Percentiles rank a stretch among this genome's conserved stretches.
Evolutionary conservation across 2,888 invertebrate species (phyloP).

Genomic region (Athalia circularis): DNA sequence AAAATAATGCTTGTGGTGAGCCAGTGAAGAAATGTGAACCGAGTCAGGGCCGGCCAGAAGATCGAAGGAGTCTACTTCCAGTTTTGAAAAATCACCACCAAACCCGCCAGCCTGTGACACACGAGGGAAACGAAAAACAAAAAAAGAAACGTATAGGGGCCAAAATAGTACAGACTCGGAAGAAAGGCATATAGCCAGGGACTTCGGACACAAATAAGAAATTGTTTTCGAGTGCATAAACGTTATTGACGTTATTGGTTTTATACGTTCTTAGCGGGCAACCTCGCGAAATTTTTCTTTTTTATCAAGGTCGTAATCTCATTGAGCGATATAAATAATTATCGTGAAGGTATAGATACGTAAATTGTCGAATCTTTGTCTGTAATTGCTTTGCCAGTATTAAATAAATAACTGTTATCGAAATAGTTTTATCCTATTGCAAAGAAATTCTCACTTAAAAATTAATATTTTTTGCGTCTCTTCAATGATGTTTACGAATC

Average conservation of each 20-base stretch:
- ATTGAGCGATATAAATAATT: too few species aligned
- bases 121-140: background rate
- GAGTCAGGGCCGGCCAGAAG: background rate
- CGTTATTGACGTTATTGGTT: too few species aligned
- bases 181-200: too few species aligned
- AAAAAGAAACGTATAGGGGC: background rate
- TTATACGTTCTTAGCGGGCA: background rate
- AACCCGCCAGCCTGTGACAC: background rate
- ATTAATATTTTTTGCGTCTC: background rate
- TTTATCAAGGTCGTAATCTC: background rate
- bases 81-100: background rate
- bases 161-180: background rate
- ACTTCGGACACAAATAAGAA: too few species aligned
- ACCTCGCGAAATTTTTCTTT: background rate
- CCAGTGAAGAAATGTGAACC: background rate
- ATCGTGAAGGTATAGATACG: background rate
- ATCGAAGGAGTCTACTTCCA: background rate
- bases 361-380: background rate
- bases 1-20: slow-evolving; percentile 1
- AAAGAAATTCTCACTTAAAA: too few species aligned
- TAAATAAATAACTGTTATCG: too few species aligned
- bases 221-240: too few species aligned
- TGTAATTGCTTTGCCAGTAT: too few species aligned
- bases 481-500: slow-evolving; percentile 36
- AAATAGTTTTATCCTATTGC: too few species aligned